Percentiles rank a stretch among this genome's conserved stretches.
These are phyloP conservation scores for Spodoptera picta DNA, from an alignment of 2,888 invertebrate species.

Conservation along the genomic window DNA sequence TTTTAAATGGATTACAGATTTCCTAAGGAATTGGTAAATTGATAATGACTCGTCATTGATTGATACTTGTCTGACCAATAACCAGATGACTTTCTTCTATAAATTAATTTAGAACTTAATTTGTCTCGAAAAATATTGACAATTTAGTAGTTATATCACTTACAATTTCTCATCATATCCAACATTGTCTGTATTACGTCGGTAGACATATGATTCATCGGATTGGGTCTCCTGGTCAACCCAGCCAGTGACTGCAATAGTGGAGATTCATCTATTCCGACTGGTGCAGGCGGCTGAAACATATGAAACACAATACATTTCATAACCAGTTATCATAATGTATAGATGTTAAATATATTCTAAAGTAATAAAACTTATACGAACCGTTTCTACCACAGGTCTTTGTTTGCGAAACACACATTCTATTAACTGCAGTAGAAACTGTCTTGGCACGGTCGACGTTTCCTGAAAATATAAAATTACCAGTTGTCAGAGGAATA, in stretches of 20 bases:
- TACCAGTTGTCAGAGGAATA: neutral
- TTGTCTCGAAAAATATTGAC: no score
- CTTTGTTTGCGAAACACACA: slow-evolving; percentile 20
- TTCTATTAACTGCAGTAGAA: slow-evolving; percentile 42
- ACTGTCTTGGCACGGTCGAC: slow-evolving; percentile 47
- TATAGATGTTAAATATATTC: no score
- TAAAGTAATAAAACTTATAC: slow-evolving; percentile 4
- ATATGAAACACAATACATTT: neutral
- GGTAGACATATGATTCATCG: slow-evolving; percentile 33
- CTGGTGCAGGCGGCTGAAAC: slow-evolving; percentile 25
- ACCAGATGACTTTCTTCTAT: no score
- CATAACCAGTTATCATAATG: neutral
- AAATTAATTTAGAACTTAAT: no score
- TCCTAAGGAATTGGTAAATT: no score
- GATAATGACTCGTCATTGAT: no score
- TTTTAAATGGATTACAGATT: no score
- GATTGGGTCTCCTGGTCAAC: slow-evolving; percentile 32
- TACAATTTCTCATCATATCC: slow-evolving; percentile 42
- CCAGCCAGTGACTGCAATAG: slow-evolving; percentile 36
- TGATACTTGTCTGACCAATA: no score
- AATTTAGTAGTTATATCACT: slow-evolving; percentile 15
- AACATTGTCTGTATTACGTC: slow-evolving; percentile 41
- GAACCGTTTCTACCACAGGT: slow-evolving; percentile 40
- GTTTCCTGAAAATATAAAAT: slow-evolving; percentile 48
- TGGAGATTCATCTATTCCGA: slow-evolving; percentile 38